Percentiles rank a stretch among this genome's conserved stretches.
Evolutionary conservation across 2,888 invertebrate species (phyloP).

Genomic region (Acronicta aceris): DNA sequence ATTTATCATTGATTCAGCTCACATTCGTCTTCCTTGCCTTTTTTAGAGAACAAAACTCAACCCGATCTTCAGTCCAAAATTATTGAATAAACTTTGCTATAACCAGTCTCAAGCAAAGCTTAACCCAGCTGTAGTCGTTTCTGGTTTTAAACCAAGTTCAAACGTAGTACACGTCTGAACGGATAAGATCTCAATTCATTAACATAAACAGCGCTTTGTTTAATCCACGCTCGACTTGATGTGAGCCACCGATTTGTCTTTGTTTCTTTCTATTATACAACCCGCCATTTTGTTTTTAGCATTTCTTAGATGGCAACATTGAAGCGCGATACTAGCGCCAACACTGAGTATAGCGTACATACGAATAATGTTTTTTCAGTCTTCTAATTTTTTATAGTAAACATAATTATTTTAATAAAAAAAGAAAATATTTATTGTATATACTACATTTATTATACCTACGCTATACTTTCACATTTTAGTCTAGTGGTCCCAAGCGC

Average conservation of each 20-base stretch:
- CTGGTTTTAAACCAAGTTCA: conserved; percentile 34
- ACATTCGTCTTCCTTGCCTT: too few relatives aligned
- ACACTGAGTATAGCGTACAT: conserved; percentile 26
- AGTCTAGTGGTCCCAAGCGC: too few relatives aligned
- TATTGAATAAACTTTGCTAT: conserved; percentile 22
- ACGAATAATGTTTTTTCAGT: conserved; percentile 23
- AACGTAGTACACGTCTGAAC: conserved; percentile 32
- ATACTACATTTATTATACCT: too few relatives aligned
- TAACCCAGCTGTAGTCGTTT: conserved; percentile 3
- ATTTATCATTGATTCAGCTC: too few relatives aligned
- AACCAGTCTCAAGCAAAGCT: conserved; percentile 1
- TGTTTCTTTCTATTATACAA: conserved; percentile 51
- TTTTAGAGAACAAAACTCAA: too few relatives aligned
- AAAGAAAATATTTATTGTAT: too few relatives aligned
- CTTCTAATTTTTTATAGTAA: too few relatives aligned
- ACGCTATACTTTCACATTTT: too few relatives aligned
- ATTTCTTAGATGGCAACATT: conserved; percentile 46
- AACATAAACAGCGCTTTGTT: conserved; percentile 70
- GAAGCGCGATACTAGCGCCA: conserved; percentile 22
- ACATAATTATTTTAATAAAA: too few relatives aligned
- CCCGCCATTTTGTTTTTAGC: conserved; percentile 39
- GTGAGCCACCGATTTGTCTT: conserved; percentile 52
- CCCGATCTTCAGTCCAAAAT: not conserved
- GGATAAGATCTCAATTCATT: conserved; percentile 70
- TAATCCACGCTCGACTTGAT: conserved; percentile 58